Evolutionary conservation across 2,113 vertebrate species (phyloP), one percentile per base, ranked within the genome.

Genomic region (Ariopsis seemanni): DNA sequence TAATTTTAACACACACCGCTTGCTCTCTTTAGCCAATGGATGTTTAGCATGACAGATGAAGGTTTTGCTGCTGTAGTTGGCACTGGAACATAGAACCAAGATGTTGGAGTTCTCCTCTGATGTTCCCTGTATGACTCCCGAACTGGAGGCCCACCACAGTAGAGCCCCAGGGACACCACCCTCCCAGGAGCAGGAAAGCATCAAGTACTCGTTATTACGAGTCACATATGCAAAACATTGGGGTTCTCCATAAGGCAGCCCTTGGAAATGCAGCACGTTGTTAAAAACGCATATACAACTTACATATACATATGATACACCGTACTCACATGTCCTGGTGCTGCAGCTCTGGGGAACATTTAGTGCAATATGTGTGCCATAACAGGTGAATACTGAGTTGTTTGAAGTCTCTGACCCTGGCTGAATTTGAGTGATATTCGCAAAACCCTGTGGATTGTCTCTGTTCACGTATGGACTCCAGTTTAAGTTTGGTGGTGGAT

Each of bases 111-210:
- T 96, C 75, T 94, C 89, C 0, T 95, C 86, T 0, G 92, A 92
- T 1, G 90, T 87, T 0, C 95, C 94, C 88, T 95, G 71, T 0
- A 88, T 60, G 0, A 85, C 93, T 14, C 94, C 94, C 7, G 83
- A 87, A 0, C 91, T 85, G 0, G 95, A 95, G 7, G 89, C 88
- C 97, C 97, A 99, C 94, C 92, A 94, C 85, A 97, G 94, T 20
- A 93, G 69, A 27, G 95, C 95, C 0, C 88, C 94, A 0, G 97
- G 97, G 0, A 90, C 63, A 3, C 97, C 97, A 7, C 97, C 96
- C 1, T 94, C 94, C 97, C 97, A 98, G 58, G 92, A 92, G 85
- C 97, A 99, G 84, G 94, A 96, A 84, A 98, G 90, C 95, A 94
- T 95, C 92, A 97, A 90, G n/a, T 94, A 95, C 84, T 95, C 93